A percentile compares a stretch with the other conserved stretches of the same genome.
Conservation (phyloP, 2,113 vertebrate species). For the Macroglossus sobrinus region DNA sequence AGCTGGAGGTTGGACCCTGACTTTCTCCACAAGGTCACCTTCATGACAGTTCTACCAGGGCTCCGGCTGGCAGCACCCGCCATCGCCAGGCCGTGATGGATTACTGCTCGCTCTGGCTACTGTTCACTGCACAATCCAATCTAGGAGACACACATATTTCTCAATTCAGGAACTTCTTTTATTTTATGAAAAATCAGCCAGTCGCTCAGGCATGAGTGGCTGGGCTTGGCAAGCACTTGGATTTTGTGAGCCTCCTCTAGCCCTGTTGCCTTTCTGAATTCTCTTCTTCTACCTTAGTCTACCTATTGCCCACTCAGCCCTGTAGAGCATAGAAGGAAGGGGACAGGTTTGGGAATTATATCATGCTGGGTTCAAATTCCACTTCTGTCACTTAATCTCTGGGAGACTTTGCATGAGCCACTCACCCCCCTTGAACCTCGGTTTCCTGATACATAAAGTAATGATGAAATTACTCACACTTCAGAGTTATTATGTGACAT, state of each 20-base stretch:
- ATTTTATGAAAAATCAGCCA: slow-evolving; percentile 87
- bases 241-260: slow-evolving; percentile 35
- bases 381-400: neutral
- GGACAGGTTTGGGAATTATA: neutral
- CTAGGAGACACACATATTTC: slow-evolving; percentile 90
- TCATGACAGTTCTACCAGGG: slow-evolving; percentile 84
- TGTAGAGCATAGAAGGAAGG: neutral
- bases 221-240: slow-evolving; percentile 2
- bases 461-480: neutral
- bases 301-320: neutral
- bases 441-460: neutral
- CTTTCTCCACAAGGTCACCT: slow-evolving; percentile 85
- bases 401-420: neutral
- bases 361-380: neutral
- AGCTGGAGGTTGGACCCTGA: slow-evolving; percentile 39
- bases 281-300: neutral
- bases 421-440: neutral
- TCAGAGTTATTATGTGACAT: neutral
- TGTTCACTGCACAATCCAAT: slow-evolving; percentile 92
- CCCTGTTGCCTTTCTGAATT: neutral
- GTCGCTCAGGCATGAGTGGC: slow-evolving; percentile 71
- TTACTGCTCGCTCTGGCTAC: slow-evolving; percentile 88
- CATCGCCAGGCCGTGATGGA: slow-evolving; percentile 86
- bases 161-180: slow-evolving; percentile 89
- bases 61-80: slow-evolving; percentile 82